Percentiles rank a stretch among this genome's conserved stretches.
These are phyloP conservation scores for Leptestheria dahalacensis DNA, from an alignment of 1,140 invertebrate species.

Conservation along the genomic window DNA sequence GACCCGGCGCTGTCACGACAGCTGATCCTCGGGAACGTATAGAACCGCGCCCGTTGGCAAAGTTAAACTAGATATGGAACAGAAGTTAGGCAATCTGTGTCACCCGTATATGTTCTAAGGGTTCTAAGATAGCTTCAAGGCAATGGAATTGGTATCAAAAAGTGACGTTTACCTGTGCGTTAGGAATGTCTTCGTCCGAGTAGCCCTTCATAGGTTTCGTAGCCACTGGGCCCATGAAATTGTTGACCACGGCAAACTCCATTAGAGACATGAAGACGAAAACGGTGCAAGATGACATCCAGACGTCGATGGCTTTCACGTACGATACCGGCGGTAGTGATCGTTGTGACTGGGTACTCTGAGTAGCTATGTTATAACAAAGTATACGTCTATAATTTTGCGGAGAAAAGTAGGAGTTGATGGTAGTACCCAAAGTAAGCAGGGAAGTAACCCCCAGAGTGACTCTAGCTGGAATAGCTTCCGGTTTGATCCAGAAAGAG, in stretches of 20 bases:
- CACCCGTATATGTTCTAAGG: too few species aligned
- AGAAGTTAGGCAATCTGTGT: too few species aligned
- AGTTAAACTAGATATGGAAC: conserved; percentile 5
- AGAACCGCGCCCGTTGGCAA: background rate
- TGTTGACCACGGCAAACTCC: conserved; percentile 83
- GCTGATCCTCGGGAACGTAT: background rate
- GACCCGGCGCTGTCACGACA: conserved; percentile 24
- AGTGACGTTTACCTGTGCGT: conserved; percentile 8
- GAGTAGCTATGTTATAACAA: conserved; percentile 45
- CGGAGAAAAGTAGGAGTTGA: background rate
- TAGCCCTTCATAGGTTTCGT: conserved; percentile 81
- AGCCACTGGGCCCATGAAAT: conserved; percentile 73
- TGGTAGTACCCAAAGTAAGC: conserved; percentile 51
- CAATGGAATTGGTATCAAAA: too few species aligned
- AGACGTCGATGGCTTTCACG: conserved; percentile 81
- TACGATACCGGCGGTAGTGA: conserved; percentile 78
- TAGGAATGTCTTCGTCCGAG: conserved; percentile 66
- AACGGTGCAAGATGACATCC: conserved; percentile 84
- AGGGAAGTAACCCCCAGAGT: conserved; percentile 68
- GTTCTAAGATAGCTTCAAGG: too few species aligned
- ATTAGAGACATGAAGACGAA: conserved; percentile 84
- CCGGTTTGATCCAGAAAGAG: conserved; percentile 84
- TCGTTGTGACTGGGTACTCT: conserved; percentile 78
- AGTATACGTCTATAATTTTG: background rate
- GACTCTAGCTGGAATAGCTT: conserved; percentile 66